Evolutionary conservation across 2,113 vertebrate genomes (phyloP).

Genomic region (Oreotrochilus melanogaster): DNA sequence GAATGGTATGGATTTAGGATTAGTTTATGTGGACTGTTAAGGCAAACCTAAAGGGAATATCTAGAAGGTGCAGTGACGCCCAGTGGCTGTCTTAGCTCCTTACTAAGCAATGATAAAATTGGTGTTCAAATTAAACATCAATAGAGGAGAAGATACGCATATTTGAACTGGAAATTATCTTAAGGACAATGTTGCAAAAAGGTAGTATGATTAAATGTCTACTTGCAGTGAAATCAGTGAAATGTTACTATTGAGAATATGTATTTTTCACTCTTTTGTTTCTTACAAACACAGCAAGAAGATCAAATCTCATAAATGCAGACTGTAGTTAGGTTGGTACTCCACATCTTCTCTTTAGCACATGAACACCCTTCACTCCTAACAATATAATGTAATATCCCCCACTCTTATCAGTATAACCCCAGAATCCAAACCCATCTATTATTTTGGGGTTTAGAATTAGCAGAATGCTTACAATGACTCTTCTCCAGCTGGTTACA

Average conservation of each 20-base stretch:
- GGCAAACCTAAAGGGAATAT: not conserved
- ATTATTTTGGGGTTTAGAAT: not conserved
- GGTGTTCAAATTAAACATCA: not conserved
- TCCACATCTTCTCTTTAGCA: not conserved
- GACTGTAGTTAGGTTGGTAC: not conserved
- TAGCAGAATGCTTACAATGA: not conserved
- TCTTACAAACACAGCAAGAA: not conserved
- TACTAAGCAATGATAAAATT: not conserved
- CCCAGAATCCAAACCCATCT: constrained; percentile 56
- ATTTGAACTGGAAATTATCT: not conserved
- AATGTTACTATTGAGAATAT: not conserved
- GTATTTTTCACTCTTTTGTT: not conserved
- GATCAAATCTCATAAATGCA: not conserved
- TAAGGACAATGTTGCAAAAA: not conserved
- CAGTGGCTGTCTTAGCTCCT: not conserved
- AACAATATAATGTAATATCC: not conserved
- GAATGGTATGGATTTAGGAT: not conserved
- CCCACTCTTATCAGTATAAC: constrained; percentile 51
- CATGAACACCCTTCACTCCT: not conserved
- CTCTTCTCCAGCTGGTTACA: not conserved
- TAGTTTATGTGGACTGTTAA: not conserved
- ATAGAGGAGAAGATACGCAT: not conserved
- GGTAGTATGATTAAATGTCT: not conserved
- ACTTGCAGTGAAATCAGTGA: not conserved
- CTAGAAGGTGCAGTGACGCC: not conserved